Evolutionary conservation across 2,888 invertebrate genomes (phyloP), one percentile per base, ranked within the genome.

Genomic region (Hypomecis atomaria): DNA sequence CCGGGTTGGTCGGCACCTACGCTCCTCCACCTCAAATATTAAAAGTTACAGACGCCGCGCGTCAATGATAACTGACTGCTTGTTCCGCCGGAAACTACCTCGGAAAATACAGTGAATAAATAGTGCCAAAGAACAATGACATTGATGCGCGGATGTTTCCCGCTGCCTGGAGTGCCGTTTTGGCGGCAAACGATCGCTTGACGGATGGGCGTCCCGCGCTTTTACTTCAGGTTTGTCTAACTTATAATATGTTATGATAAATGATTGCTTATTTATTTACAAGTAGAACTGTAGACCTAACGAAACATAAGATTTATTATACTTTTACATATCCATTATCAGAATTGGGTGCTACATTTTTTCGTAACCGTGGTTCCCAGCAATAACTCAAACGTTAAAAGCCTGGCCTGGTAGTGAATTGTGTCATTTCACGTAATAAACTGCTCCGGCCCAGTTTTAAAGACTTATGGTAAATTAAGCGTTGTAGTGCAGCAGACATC

Each of bases 171-270:
- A 73, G 76, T 70, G 76, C 76, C 82, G 79, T 83, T 88, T 87
- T 84, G 87, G 86, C 89, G 89, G 81, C 78, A 87, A 87, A 85
- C 81, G 83, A 79, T 71, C 77, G 78, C 75, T 80, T 90, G 90
- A 91, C 90, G 84, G 86, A 90, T 90, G 90, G 86, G 78, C 81
- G 83, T 88, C 85, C 84, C 89, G 87, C 89, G 84, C 82, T 85
- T 87, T 86, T 76, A 75, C 81, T 85, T 85, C 88, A 90, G 90
- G 91, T 90, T 89, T 88, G 90, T 90, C 88, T 86, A 84, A 82
- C 83, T 23, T 23, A 23, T 87, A 83, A 81, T 79, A 81, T 74
- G 81, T 62, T 54, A 65, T 72, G 76, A 78, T 82, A 86, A 81
- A 84, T 84, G 76, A 76, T 75, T 78, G 42, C 11, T 13, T 38